phyloP scores from a whole-genome alignment of 2,797 vertebrate species.

The Chanos chanos region DNA sequence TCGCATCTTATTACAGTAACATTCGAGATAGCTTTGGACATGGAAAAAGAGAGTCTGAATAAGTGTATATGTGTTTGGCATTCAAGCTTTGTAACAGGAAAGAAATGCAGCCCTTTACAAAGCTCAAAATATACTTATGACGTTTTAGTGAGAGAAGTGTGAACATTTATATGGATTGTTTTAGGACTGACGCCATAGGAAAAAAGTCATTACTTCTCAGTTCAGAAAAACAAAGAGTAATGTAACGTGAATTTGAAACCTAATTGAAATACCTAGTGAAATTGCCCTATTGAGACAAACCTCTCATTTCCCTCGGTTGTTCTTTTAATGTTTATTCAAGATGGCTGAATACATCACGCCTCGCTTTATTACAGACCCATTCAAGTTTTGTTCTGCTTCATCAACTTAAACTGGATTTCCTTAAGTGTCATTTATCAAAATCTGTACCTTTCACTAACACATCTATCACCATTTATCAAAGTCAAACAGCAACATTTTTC shows the following conservation, averaged over 20 bases:
- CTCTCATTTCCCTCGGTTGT: conserved; percentile 35
- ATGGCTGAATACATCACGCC: conserved; percentile 46
- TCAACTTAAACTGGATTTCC: conserved; percentile 48
- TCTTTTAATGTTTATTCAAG: conserved; percentile 55
- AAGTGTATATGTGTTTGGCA: conserved; percentile 18
- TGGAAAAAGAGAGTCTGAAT: conserved; percentile 33
- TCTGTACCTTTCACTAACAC: conserved; percentile 65
- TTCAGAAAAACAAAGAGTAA: conserved; percentile 33
- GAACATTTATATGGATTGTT: conserved; percentile 30
- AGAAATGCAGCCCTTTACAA: conserved; percentile 27
- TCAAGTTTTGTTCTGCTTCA: conserved; percentile 53
- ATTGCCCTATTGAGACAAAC: conserved; percentile 41
- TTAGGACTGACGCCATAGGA: conserved; percentile 30
- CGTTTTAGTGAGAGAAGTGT: conserved; percentile 40
- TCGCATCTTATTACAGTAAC: conserved; percentile 42
- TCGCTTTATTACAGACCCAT: conserved; percentile 40
- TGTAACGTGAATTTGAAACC: conserved; percentile 25
- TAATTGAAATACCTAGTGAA: conserved; percentile 32
- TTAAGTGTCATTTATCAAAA: conserved; percentile 61
- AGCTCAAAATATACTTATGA: conserved; percentile 38
- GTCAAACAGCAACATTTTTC: conserved; percentile 57
- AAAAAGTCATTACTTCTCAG: conserved; percentile 18
- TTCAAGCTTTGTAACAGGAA: conserved; percentile 33
- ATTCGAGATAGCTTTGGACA: conserved; percentile 33
- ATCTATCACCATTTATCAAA: conserved; percentile 69